Percentiles rank a stretch among this genome's conserved stretches.
Conservation (phyloP, 2,888 invertebrate genomes). For the Metopia argyrocephala region DNA sequence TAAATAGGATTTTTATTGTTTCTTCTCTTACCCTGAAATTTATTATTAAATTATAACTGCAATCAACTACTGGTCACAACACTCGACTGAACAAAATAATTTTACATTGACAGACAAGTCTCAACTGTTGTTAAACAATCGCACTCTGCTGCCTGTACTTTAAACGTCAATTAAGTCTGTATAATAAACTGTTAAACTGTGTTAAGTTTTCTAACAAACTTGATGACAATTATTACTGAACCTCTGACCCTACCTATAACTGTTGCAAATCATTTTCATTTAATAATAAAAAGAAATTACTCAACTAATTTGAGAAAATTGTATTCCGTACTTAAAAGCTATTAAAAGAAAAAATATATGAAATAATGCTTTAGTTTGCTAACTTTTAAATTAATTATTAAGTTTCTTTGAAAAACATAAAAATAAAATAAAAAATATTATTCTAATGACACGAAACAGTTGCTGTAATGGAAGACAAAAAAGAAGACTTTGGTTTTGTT, state of each 20-base stretch:
- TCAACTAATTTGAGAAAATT: conserved; percentile 21
- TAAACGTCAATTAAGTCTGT: neutral
- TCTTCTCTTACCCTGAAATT: neutral
- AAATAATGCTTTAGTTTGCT: neutral
- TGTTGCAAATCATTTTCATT: conserved; percentile 21
- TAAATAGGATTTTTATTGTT: conserved; percentile 42
- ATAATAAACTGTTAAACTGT: conserved; percentile 16
- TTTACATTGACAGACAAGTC: neutral
- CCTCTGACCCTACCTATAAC: neutral
- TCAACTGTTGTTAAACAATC: conserved; percentile 7
- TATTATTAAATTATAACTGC: conserved; percentile 45
- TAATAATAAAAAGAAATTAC: conserved; percentile 23
- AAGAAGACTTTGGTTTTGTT: no score
- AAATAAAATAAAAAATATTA: no score
- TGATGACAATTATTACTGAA: neutral
- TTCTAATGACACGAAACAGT: no score
- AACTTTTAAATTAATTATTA: neutral
- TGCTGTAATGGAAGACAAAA: neutral
- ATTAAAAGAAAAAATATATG: neutral
- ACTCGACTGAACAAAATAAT: neutral
- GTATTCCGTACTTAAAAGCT: neutral
- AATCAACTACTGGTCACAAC: conserved; percentile 44
- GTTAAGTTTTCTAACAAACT: conserved; percentile 9
- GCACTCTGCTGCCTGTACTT: neutral
- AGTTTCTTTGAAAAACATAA: no score